Evolutionary conservation across 1,140 invertebrate genomes (phyloP).

Genomic region (Telenomus remus): DNA sequence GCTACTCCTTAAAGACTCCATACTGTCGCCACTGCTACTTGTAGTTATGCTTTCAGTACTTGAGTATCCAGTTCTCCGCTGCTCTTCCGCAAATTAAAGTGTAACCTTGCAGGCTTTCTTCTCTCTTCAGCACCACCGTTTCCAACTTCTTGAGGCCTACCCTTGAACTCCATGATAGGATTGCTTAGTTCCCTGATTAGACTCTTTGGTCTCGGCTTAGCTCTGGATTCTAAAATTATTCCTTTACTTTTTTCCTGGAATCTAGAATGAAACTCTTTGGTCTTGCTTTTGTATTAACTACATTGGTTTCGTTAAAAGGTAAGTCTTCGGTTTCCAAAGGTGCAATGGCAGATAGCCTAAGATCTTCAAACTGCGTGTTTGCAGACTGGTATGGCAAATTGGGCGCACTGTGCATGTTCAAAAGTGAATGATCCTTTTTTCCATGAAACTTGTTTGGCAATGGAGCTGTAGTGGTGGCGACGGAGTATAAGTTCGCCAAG

Average conservation of each 20-base stretch:
- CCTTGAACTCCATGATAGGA: constrained; percentile 82
- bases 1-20: constrained; percentile 88
- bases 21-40: constrained; percentile 87
- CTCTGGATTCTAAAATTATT: constrained; percentile 82
- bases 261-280: constrained; percentile 69
- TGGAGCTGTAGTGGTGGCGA: constrained; percentile 86
- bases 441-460: constrained; percentile 86
- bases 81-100: constrained; percentile 69
- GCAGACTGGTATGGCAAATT: constrained; percentile 83
- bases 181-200: constrained; percentile 74
- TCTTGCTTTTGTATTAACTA: constrained; percentile 79
- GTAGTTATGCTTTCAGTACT: constrained; percentile 91
- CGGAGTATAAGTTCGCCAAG: constrained; percentile 80
- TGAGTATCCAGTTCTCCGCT: constrained; percentile 82
- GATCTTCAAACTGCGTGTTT: constrained; percentile 81
- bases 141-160: constrained; percentile 75
- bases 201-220: constrained; percentile 77
- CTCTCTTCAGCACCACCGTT: constrained; percentile 60
- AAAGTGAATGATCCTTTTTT: constrained; percentile 81
- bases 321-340: constrained; percentile 74
- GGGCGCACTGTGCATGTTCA: constrained; percentile 85
- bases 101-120: constrained; percentile 63
- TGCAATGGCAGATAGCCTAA: constrained; percentile 80
- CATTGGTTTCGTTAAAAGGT: constrained; percentile 80
- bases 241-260: constrained; percentile 75